Percentiles rank a stretch among this genome's conserved stretches.
phyloP scores from a whole-genome alignment of 1,140 invertebrate genomes.

The Apis florea region DNA sequence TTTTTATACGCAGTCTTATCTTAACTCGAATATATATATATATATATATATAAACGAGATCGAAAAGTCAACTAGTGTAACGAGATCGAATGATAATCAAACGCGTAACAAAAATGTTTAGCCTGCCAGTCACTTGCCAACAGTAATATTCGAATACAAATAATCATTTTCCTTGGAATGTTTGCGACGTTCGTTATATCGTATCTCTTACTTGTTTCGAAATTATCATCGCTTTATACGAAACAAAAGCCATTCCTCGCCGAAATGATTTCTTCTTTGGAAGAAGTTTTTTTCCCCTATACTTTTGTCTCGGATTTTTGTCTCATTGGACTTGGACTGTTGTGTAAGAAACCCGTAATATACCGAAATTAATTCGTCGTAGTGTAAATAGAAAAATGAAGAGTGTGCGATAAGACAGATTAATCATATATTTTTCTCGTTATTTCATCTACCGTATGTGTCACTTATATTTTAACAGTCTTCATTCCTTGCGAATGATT shows the following conservation, averaged over 20 bases:
- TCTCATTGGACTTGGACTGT: not conserved
- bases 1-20: not conserved
- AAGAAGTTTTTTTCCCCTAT: not conserved
- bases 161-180: not conserved
- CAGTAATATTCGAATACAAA: not conserved
- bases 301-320: not conserved
- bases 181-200: not conserved
- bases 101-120: conserved; percentile 18
- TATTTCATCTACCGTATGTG: not conserved
- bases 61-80: not conserved
- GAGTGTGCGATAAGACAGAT: conserved; percentile 7
- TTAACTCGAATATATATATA: not conserved
- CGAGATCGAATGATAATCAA: not conserved
- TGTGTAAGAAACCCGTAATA: not conserved
- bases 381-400: not conserved
- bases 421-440: not conserved
- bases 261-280: not conserved
- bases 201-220: not conserved
- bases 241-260: not conserved
- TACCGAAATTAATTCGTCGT: not conserved
- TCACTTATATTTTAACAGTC: conserved; percentile 17
- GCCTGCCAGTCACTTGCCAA: conserved; percentile 9
- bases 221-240: not conserved
- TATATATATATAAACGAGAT: not conserved
- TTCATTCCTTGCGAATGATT: not conserved